Percentiles rank a stretch among this genome's conserved stretches.
Conservation (phyloP, 2,113 vertebrate genomes). For the Brienomyrus brachyistius region DNA sequence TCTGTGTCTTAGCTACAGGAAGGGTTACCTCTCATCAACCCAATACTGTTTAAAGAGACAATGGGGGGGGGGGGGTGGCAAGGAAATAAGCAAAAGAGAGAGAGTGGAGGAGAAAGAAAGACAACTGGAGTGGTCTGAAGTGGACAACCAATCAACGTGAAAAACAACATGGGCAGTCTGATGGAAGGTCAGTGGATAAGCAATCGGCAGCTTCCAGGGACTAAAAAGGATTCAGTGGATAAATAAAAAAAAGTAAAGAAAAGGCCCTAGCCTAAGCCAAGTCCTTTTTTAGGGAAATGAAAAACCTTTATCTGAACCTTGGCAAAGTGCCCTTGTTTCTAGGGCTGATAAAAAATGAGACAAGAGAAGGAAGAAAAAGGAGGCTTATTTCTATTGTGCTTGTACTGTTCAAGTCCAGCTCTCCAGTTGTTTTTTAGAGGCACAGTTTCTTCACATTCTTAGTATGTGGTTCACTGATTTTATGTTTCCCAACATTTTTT, state of each 20-base stretch:
- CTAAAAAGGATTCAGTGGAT: conserved; percentile 14
- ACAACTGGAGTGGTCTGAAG: conserved; percentile 40
- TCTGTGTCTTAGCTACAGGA: conserved; percentile 31
- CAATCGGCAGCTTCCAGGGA: conserved; percentile 29
- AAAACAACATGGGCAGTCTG: conserved; percentile 39
- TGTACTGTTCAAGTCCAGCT: neutral
- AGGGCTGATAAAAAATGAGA: neutral
- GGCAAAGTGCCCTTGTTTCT: conserved; percentile 14
- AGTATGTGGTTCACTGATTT: neutral
- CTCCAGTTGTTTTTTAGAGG: neutral
- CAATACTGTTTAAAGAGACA: conserved; percentile 48
- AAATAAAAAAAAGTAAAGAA: conserved; percentile 12
- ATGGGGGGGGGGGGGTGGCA: conserved; percentile 45
- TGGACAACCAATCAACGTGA: conserved; percentile 43
- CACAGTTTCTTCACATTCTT: conserved; percentile 4
- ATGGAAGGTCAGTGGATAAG: conserved; percentile 39
- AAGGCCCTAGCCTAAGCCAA: conserved; percentile 9
- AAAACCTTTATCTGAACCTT: conserved; percentile 18
- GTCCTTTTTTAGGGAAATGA: conserved; percentile 16
- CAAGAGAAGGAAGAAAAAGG: conserved; percentile 13
- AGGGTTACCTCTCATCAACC: conserved; percentile 36
- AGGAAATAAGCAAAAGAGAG: conserved; percentile 19
- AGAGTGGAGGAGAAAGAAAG: conserved; percentile 27
- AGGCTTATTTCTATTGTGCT: conserved; percentile 15
- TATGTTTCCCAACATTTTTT: neutral